Base-by-base conservation (phyloP, 2,797 vertebrate genomes). In the Labroides dimidiatus region DNA sequence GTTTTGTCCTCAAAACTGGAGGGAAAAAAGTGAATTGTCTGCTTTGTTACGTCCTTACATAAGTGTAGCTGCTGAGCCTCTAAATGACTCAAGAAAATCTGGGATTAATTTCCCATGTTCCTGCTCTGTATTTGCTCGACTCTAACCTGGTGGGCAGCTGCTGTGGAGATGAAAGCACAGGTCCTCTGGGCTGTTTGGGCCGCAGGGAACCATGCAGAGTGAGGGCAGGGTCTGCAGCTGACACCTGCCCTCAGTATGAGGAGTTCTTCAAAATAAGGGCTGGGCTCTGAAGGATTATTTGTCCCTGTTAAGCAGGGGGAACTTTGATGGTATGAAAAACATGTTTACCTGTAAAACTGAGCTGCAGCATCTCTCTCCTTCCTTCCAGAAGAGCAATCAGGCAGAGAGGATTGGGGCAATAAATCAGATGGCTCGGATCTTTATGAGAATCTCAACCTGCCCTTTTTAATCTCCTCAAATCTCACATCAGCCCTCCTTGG, bases 91-190 rank as follows among this genome's bases (percentile, higher is more conserved):
- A 10, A 41, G 63, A 41, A 72, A 68, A 68, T 44, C 49, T 69
- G 75, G 49, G 66, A 77, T 87, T 85, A 6, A 66, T 89, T 82
- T 82, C 66, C 70, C 66, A 78, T 78, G 85, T 78, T 82, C 21
- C 62, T 27, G 68, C 27, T 54, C 69, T 81, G 2, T 80, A 49
- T 86, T 85, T 77, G 76, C 62, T 74, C 59, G 61, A 72, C 79
- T 85, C 84, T 43, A 68, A 54, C 68, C 77, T 58, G 81, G 72
- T 67, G 17, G 55, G 54, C 60, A 49, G 86, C 87, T 85, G 85
- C 69, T 74, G 77, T 69, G 55, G 47, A 87, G 84, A 92, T 85
- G 73, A 90, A 89, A 86, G 86, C 17, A 14, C 54, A 1, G 72
- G 57, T 78, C 81, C 72, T 69, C 17, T 0, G 33, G 70, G 68